Evolutionary conservation across 2,797 vertebrate species (phyloP).

Genomic region (Luscinia megarhynchos): DNA sequence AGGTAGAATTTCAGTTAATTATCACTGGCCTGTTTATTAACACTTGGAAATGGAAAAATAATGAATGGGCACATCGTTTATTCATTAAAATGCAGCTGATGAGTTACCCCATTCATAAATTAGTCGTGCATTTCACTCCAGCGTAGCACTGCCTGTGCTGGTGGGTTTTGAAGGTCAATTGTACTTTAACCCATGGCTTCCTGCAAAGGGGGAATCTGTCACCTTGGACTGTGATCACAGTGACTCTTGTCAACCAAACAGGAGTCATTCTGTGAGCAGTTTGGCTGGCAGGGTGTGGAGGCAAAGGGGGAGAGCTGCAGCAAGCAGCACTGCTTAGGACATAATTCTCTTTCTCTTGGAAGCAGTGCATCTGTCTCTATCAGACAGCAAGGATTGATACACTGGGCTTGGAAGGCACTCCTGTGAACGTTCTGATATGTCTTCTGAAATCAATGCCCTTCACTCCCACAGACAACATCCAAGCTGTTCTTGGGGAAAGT

Average conservation of each 20-base stretch:
- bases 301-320: background rate
- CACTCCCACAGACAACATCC: background rate
- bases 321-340: background rate
- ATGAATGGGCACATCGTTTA: constrained; percentile 71
- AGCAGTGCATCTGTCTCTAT: background rate
- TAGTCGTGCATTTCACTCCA: constrained; percentile 49
- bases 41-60: constrained; percentile 78
- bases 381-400: background rate
- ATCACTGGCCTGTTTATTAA: constrained; percentile 78
- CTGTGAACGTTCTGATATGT: background rate
- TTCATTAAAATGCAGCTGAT: constrained; percentile 78
- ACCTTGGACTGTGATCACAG: constrained; percentile 21
- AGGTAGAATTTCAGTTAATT: constrained; percentile 80
- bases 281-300: background rate
- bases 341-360: background rate
- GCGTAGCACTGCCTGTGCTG: background rate
- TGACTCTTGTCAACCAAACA: constrained; percentile 30
- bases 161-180: constrained; percentile 63
- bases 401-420: background rate
- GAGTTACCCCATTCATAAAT: constrained; percentile 70
- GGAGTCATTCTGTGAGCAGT: background rate
- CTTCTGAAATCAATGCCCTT: background rate
- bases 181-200: constrained; percentile 43
- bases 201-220: background rate
- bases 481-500: background rate